phyloP scores from a whole-genome alignment of 2,113 vertebrate species.

The Bubo blakistoni region DNA sequence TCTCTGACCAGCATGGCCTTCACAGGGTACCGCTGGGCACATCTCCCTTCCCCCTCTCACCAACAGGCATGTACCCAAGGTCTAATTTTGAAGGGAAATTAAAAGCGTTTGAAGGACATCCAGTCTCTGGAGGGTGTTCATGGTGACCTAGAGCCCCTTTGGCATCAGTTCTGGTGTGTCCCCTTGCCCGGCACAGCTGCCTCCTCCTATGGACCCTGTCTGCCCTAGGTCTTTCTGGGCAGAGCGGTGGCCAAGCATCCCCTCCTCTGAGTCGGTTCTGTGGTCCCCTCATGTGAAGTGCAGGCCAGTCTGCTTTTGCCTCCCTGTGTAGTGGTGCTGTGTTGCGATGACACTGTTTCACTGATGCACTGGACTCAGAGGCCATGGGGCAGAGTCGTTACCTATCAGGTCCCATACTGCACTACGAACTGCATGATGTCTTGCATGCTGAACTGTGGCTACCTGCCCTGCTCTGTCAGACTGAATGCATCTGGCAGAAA shows the following conservation, averaged over 20 bases:
- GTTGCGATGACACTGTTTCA: neutral
- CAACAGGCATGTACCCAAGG: neutral
- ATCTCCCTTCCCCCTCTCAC: neutral
- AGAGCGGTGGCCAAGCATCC: neutral
- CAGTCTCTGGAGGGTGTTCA: neutral
- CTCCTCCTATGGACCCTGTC: accelerated
- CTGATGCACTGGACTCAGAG: too few species aligned
- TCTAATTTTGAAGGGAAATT: neutral
- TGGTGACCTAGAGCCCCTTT: neutral
- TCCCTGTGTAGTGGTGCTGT: accelerated
- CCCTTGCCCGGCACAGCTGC: neutral
- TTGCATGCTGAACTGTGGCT: neutral
- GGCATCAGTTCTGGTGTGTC: neutral
- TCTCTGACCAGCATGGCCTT: neutral
- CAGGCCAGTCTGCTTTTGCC: neutral
- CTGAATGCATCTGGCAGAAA: neutral
- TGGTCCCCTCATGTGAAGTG: accelerated
- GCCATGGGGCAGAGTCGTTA: neutral
- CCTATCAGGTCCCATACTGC: accelerated
- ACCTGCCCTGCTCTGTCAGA: neutral
- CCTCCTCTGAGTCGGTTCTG: neutral
- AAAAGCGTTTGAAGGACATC: neutral
- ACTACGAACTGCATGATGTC: neutral
- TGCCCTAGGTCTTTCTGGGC: neutral
- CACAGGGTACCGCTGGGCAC: neutral